Evolutionary conservation across 2,888 invertebrate genomes (phyloP).

Genomic region (Cephus runcator): DNA sequence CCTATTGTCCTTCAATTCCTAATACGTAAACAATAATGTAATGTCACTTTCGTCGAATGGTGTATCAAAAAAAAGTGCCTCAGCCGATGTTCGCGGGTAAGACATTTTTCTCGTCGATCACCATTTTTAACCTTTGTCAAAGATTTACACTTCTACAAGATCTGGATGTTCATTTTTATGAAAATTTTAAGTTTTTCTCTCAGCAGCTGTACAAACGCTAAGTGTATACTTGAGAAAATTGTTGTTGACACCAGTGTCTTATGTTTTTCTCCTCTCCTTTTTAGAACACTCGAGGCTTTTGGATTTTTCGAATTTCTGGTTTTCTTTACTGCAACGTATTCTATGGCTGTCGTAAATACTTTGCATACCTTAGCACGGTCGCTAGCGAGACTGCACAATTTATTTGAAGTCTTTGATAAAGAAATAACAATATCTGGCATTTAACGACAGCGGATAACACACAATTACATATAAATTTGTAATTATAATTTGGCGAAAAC

Average conservation of each 20-base stretch:
- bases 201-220: background rate
- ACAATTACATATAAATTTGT: slow-evolving; percentile 1
- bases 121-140: background rate
- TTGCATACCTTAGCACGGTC: no score
- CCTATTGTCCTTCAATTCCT: no score
- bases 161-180: background rate
- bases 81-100: background rate
- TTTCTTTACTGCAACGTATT: no score
- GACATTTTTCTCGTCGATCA: background rate
- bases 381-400: background rate
- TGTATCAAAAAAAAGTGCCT: background rate
- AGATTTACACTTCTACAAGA: background rate
- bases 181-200: background rate
- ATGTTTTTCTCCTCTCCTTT: no score
- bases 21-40: background rate
- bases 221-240: background rate
- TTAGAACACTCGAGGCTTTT: no score
- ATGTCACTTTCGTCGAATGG: background rate
- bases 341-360: no score
- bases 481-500: background rate
- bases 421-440: background rate
- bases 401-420: background rate
- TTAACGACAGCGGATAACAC: background rate
- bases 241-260: background rate
- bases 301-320: no score